Conservation (phyloP, 2,113 vertebrate species). For the Excalfactoria chinensis region DNA sequence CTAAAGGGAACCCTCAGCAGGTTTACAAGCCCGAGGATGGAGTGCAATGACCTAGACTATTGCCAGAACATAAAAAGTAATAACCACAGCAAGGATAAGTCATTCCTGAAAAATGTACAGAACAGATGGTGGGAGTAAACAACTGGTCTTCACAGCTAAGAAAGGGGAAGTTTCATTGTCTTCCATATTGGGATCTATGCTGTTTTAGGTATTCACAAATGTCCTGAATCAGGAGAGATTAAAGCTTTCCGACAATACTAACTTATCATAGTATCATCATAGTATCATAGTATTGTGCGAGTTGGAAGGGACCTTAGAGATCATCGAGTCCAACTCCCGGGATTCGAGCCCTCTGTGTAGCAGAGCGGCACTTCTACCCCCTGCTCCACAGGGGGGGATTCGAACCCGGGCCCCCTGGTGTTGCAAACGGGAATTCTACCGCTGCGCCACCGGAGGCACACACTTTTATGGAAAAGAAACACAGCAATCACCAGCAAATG, state of each 20-base stretch:
- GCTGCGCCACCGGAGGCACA: too few relatives aligned
- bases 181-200: neutral
- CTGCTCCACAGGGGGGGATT: too few relatives aligned
- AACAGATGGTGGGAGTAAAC: neutral
- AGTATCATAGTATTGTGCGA: too few relatives aligned
- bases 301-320: too few relatives aligned
- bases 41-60: neutral
- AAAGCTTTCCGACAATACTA: neutral
- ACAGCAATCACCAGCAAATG: too few relatives aligned
- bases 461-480: too few relatives aligned
- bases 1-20: neutral
- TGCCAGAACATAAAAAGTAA: neutral
- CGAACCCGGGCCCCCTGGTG: too few relatives aligned
- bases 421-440: too few relatives aligned
- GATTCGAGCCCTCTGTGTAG: too few relatives aligned
- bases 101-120: neutral
- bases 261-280: too few relatives aligned
- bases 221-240: neutral
- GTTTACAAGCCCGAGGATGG: neutral
- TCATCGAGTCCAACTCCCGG: too few relatives aligned
- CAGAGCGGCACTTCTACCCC: too few relatives aligned
- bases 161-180: neutral
- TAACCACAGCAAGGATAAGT: neutral
- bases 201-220: neutral
- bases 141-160: neutral